phyloP scores from a whole-genome alignment of 2,888 invertebrate genomes.

The Adelphocoris suturalis region DNA sequence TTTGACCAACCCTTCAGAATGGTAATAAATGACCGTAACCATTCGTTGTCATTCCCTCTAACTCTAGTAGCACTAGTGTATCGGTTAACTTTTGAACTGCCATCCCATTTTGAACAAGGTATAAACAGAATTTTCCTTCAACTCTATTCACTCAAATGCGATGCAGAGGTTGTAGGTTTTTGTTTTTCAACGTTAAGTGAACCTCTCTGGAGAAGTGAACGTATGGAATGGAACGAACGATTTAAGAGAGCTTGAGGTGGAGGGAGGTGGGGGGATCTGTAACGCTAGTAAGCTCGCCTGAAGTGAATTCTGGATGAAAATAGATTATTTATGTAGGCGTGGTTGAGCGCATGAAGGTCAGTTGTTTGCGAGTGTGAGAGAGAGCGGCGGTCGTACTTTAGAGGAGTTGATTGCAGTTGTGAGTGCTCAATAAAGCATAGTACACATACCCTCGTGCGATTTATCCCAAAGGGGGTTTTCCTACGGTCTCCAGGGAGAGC shows the following conservation, averaged over 20 bases:
- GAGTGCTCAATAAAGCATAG: conserved; percentile 32
- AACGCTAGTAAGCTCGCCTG: not conserved
- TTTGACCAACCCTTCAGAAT: too few relatives aligned
- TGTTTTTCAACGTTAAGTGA: not conserved
- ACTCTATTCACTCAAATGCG: too few relatives aligned
- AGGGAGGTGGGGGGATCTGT: not conserved
- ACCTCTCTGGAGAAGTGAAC: not conserved
- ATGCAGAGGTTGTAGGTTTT: too few relatives aligned
- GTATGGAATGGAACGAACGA: not conserved
- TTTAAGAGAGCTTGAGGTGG: not conserved
- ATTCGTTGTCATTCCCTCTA: too few relatives aligned
- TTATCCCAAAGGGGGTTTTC: not conserved
- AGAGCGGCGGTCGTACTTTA: conserved; percentile 27
- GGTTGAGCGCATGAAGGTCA: not conserved
- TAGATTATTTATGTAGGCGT: not conserved
- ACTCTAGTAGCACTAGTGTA: too few relatives aligned
- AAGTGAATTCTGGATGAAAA: conserved; percentile 25
- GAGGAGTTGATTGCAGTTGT: conserved; percentile 10
- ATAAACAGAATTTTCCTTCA: too few relatives aligned
- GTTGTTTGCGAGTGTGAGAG: not conserved
- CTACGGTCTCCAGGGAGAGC: not conserved
- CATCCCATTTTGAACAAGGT: too few relatives aligned
- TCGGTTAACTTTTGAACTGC: too few relatives aligned
- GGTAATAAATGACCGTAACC: too few relatives aligned
- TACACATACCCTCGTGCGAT: not conserved